Evolutionary conservation across 30 jellyfish, hydroid and myxozoan species (phyloP), one percentile per base, ranked within the genome.

Genomic region (Cassiopea andromeda): DNA sequence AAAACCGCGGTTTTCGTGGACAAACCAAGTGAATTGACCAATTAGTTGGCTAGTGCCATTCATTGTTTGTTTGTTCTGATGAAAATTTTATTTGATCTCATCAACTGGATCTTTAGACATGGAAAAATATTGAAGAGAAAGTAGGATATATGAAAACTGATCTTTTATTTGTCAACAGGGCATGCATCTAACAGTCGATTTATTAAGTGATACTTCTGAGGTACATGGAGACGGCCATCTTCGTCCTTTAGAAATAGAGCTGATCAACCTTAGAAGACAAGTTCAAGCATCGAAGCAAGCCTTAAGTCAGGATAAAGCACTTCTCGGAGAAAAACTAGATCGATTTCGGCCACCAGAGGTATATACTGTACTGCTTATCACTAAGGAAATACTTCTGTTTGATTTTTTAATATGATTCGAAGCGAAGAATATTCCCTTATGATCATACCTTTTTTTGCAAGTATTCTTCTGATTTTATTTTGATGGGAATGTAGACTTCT

Each of bases 171-270:
- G 73, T 64, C 43, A 9, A 64, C 50, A 96, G 99, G 99, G 99
- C 8, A 96, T 96, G 99, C 97, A 85, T 44, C 70, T 96, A 88
- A 92, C 87, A 66, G 92, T 78, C 6, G 98, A 92, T 48, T 89
- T 87, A 57, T 69, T 96, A 83, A 82, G 87, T 48, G 98, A 91
- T 12, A 85, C 92, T 10, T 87, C 99, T 2, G 98, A 96, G 67
- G 92, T 93, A 4, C 98, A 92, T 59, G 99, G 99, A 0, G 99
- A 96, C 60, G 80, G 97, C 12, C 99, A 96, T 67, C 82, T 89
- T 16, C 97, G 97, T 6, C 99, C 99, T 0, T 85, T 96, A 16
- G 99, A 96, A 81, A 80, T 96, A 13, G 98, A 96, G 1, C 94
- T 96, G 81, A 96, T 96, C 38, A 92, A 85, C 75, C 85, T 96